phyloP scores from a whole-genome alignment of 2,888 invertebrate genomes.

The Hemicrepidius hirtus region DNA sequence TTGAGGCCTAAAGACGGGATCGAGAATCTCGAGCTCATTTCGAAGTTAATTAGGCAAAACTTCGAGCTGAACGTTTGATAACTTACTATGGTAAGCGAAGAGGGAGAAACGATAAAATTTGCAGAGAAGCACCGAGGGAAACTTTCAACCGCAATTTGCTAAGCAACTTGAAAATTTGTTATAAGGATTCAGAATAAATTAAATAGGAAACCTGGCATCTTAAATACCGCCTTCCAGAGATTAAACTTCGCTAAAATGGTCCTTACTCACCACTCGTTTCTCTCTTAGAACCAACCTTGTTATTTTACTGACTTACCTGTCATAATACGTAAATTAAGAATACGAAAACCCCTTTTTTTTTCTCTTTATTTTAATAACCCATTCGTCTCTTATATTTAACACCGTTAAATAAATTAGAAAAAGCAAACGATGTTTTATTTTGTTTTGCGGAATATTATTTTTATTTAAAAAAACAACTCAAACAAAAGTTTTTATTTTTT shows the following conservation, averaged over 20 bases:
- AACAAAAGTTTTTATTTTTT: no score
- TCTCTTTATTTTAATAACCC: conserved; percentile 7
- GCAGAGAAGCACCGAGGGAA: conserved; percentile 62
- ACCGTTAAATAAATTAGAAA: background rate
- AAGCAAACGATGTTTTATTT: background rate
- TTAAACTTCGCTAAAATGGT: conserved; percentile 53
- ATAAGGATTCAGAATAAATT: conserved; percentile 69
- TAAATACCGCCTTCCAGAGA: conserved; percentile 55
- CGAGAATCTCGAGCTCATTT: conserved; percentile 66
- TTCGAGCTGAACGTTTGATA: conserved; percentile 66
- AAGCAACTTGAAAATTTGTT: conserved; percentile 68
- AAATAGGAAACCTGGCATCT: conserved; percentile 61
- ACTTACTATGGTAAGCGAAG: conserved; percentile 63
- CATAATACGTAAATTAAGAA: conserved; percentile 21
- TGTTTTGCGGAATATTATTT: background rate
- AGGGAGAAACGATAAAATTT: conserved; percentile 66
- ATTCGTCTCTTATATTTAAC: no score
- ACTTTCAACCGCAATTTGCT: conserved; percentile 69
- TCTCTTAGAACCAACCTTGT: conserved; percentile 15
- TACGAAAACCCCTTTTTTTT: background rate
- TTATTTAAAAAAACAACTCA: background rate
- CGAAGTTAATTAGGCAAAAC: conserved; percentile 69
- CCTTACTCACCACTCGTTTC: conserved; percentile 34
- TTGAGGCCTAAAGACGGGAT: conserved; percentile 57
- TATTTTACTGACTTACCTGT: conserved; percentile 25